Evolutionary conservation across 1,140 invertebrate species (phyloP).

Genomic region (Ectropis grisescens): DNA sequence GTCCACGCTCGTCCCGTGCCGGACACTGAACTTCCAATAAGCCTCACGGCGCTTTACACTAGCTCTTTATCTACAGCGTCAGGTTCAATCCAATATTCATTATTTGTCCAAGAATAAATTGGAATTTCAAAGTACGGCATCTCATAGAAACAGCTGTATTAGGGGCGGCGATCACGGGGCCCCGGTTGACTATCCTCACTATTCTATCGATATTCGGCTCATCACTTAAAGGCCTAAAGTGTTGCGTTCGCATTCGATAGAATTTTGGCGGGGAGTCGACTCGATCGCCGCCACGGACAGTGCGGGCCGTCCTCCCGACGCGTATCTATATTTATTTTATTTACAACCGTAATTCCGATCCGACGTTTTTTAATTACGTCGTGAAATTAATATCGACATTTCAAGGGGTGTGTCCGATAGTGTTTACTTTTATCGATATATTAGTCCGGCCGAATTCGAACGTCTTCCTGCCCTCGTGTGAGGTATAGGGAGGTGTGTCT

Average conservation of each 20-base stretch:
- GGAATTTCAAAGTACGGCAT: slow-evolving; percentile 26
- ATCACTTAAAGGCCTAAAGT: slow-evolving; percentile 63
- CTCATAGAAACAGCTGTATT: slow-evolving; percentile 21
- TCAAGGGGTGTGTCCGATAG: slow-evolving; percentile 50
- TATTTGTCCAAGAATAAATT: neutral
- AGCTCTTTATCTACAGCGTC: too few relatives aligned
- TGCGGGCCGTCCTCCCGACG: slow-evolving; percentile 34
- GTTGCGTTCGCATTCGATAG: slow-evolving; percentile 43
- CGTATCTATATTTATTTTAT: slow-evolving; percentile 12
- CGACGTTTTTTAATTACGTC: slow-evolving; percentile 31
- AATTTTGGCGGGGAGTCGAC: slow-evolving; percentile 48
- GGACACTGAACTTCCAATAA: slow-evolving; percentile 28
- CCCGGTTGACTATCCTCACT: slow-evolving; percentile 43
- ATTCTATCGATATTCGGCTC: slow-evolving; percentile 44
- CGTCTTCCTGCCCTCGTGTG: too few relatives aligned
- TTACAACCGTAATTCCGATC: slow-evolving; percentile 7
- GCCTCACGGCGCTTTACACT: too few relatives aligned
- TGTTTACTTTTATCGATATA: slow-evolving; percentile 42
- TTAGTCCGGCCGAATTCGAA: slow-evolving; percentile 17
- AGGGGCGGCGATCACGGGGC: slow-evolving; percentile 50
- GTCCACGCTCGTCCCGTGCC: slow-evolving; percentile 29
- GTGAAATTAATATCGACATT: slow-evolving; percentile 28
- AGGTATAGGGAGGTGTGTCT: slow-evolving; percentile 8
- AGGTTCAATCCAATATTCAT: too few relatives aligned
- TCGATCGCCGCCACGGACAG: slow-evolving; percentile 41